Conservation (phyloP, 2,797 vertebrate species). For the Gambelia wislizenii region DNA sequence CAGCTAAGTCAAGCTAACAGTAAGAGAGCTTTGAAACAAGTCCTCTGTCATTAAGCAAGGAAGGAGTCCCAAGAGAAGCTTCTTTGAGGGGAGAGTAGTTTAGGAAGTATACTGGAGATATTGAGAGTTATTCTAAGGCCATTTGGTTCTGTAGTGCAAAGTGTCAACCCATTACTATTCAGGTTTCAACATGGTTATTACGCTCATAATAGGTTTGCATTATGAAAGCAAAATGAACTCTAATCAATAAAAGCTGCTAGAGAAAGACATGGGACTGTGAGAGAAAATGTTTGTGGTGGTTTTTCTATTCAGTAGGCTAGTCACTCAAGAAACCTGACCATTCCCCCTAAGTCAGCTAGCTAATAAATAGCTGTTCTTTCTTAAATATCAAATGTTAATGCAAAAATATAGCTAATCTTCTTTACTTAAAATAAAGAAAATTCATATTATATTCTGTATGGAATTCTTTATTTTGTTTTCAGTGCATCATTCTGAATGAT, state of each 20-base stretch:
- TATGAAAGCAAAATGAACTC: constrained; percentile 77
- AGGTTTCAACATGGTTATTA: constrained; percentile 77
- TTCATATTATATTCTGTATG: neutral
- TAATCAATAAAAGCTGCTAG: constrained; percentile 48
- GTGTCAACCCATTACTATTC: constrained; percentile 81
- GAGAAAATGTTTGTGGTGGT: constrained; percentile 10
- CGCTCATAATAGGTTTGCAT: constrained; percentile 71
- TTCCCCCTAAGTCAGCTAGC: neutral
- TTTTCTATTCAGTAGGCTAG: constrained; percentile 8
- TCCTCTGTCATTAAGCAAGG: constrained; percentile 33
- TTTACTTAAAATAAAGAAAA: constrained; percentile 2
- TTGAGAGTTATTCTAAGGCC: constrained; percentile 67
- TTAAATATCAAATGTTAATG: constrained; percentile 29
- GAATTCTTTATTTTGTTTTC: neutral
- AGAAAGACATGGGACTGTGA: neutral
- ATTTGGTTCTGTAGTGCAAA: constrained; percentile 79
- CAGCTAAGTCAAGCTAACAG: neutral
- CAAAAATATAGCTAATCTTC: constrained; percentile 7
- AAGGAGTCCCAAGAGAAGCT: constrained; percentile 5
- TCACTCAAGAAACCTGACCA: neutral
- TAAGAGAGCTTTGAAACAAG: constrained; percentile 16
- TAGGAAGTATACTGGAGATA: constrained; percentile 63
- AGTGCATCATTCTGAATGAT: neutral
- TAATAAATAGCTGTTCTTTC: neutral
- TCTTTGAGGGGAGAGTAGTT: constrained; percentile 13